Base-by-base conservation (phyloP, 2,888 invertebrate genomes). In the Stenodema calcarata region DNA sequence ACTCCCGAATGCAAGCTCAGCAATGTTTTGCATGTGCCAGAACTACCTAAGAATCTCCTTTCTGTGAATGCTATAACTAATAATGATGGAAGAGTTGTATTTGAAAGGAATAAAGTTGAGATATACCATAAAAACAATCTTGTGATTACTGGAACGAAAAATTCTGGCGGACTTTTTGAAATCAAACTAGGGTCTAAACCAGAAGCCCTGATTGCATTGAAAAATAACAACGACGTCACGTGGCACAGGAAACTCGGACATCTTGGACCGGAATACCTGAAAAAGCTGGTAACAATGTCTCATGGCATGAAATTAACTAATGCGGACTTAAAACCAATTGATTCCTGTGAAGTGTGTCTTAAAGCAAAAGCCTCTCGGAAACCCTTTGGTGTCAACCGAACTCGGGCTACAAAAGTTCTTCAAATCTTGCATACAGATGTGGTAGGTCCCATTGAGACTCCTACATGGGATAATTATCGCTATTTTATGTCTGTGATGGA, bases 191-290 rank as follows among this genome's bases (percentile, higher is more conserved):
- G n/a, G n/a, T n/a, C n/a, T n/a, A n/a, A n/a, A n/a, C n/a, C n/a
- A n/a, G 27, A 80, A 80, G 80, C 80, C 27, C 50, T 80, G 27
- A 27, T 80, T 2, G 50, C 80, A 23, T 44, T n/a, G n/a, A 14
- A 44, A 70, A 70, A 42, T 23, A n/a, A n/a, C 41, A 7, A n/a
- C n/a, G n/a, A n/a, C 73, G 41, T 30, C 2, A n/a, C 44, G 27
- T 83, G 83, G 83, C 83, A 83, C 23, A 23, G 73, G 4, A 83
- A 83, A 44, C 70, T 83, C 28, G 81, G 62, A 1, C 81, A 84
- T 18, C 42, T 84, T 3, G 84, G 84, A n/a, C 2, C 47, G 12
- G 47, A 84, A 12, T n/a, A 84, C 28, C 16, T 84, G 28, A 84
- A 73, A 75, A 84, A 75, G 18, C 73, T 84, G 1, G 75, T 18